These are phyloP conservation scores for Spialia ferax DNA, from an alignment of 2,888 invertebrate genomes.

Conservation along the genomic window DNA sequence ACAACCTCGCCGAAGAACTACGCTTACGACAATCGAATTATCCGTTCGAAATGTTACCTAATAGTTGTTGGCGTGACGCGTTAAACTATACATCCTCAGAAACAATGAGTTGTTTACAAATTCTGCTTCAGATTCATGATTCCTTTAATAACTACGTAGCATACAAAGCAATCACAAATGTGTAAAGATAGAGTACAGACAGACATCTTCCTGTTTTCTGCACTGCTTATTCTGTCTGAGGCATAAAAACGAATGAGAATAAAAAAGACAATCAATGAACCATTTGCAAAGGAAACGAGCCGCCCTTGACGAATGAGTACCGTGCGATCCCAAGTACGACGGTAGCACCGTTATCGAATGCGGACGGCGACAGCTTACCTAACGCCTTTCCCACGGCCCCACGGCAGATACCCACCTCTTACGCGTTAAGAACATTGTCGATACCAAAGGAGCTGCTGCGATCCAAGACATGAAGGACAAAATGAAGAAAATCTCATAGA, in stretches of 20 bases:
- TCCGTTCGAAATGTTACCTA: constrained; percentile 23
- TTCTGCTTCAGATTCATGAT: not conserved
- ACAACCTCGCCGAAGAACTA: constrained; percentile 66
- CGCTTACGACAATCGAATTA: constrained; percentile 38
- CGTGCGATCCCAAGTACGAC: constrained; percentile 25
- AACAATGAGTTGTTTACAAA: not conserved
- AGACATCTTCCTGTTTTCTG: no score
- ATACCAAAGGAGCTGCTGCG: not conserved
- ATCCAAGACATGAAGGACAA: not conserved
- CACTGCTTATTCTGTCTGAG: no score
- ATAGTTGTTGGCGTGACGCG: constrained; percentile 18
- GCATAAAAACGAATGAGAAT: not conserved
- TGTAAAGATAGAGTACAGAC: not conserved
- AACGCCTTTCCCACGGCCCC: constrained; percentile 76
- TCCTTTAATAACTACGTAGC: no score
- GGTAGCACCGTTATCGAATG: constrained; percentile 32
- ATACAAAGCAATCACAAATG: no score
- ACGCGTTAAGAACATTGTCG: constrained; percentile 54
- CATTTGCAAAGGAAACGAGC: not conserved
- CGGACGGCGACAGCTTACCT: constrained; percentile 54
- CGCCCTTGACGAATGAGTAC: constrained; percentile 16
- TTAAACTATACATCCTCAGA: not conserved
- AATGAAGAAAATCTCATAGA: not conserved
- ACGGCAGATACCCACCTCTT: constrained; percentile 28
- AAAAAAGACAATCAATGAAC: constrained; percentile 22